Conservation (phyloP, 1,140 invertebrate genomes). For the Drosophila persimilis region DNA sequence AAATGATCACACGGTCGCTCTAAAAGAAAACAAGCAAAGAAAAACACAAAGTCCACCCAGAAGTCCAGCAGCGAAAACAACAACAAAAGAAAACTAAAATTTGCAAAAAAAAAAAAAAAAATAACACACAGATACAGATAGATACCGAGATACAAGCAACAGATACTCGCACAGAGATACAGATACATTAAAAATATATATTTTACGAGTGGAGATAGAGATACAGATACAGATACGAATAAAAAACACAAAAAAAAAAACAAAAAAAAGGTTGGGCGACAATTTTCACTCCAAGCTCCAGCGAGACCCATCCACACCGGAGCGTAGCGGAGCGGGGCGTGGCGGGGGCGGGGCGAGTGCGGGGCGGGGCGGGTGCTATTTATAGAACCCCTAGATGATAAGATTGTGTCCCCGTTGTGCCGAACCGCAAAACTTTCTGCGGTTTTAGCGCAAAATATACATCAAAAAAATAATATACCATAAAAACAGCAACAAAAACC, state of each 20-base stretch:
- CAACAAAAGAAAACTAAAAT: slow-evolving; percentile 16
- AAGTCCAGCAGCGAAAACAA: slow-evolving; percentile 14
- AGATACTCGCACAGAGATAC: slow-evolving; percentile 38
- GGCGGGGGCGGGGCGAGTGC: no score
- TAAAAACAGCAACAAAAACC: slow-evolving; percentile 19
- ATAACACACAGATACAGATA: slow-evolving; percentile 38
- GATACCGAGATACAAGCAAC: slow-evolving; percentile 15
- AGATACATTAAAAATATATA: slow-evolving; percentile 17
- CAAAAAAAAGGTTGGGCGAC: slow-evolving; percentile 55
- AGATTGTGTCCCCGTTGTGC: slow-evolving; percentile 67
- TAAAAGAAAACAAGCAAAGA: slow-evolving; percentile 59
- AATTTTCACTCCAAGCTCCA: slow-evolving; percentile 53
- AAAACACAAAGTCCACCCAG: slow-evolving; percentile 33
- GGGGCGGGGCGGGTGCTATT: slow-evolving; percentile 44
- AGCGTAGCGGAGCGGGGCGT: no score
- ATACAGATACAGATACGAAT: slow-evolving; percentile 36
- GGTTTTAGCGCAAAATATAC: slow-evolving; percentile 63
- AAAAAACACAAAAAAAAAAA: slow-evolving; percentile 5
- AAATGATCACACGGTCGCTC: slow-evolving; percentile 76
- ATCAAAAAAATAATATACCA: slow-evolving; percentile 20
- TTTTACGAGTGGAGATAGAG: slow-evolving; percentile 22
- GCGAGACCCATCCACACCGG: slow-evolving; percentile 35
- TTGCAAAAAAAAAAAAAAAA: slow-evolving; percentile 7
- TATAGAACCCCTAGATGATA: slow-evolving; percentile 79
- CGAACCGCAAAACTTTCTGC: slow-evolving; percentile 72